Conservation (phyloP, 2,888 invertebrate genomes). For the Epiblema foenella region DNA sequence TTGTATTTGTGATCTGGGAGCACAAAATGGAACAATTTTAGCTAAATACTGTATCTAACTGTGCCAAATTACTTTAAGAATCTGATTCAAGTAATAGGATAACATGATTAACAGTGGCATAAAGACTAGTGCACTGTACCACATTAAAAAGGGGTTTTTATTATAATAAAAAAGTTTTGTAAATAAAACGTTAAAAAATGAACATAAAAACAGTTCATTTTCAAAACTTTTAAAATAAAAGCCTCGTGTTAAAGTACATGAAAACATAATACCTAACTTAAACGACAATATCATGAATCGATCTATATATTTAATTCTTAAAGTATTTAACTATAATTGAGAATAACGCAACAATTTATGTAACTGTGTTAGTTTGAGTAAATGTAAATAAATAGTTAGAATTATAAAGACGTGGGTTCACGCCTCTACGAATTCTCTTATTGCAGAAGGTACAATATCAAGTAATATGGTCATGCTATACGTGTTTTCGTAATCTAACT, state of each 20-base stretch:
- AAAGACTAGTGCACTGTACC: background rate
- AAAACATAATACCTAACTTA: constrained; percentile 47
- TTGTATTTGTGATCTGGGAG: constrained; percentile 60
- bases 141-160: background rate
- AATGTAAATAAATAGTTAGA: constrained; percentile 58
- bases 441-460: background rate
- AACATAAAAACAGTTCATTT: background rate
- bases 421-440: background rate
- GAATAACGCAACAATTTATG: constrained; percentile 66
- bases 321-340: constrained; percentile 58
- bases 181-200: background rate
- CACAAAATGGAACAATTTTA: constrained; percentile 69
- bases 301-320: constrained; percentile 54
- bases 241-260: constrained; percentile 16
- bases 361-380: constrained; percentile 51
- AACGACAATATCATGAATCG: constrained; percentile 61
- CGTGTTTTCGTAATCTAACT: background rate
- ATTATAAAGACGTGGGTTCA: constrained; percentile 7
- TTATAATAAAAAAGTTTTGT: background rate
- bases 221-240: constrained; percentile 13
- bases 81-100: constrained; percentile 19
- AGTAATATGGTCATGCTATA: background rate
- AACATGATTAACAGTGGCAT: background rate
- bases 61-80: constrained; percentile 55
- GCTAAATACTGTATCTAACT: constrained; percentile 54